phyloP scores from a whole-genome alignment of 2,888 invertebrate genomes.

The Aphidoletes aphidimyza region DNA sequence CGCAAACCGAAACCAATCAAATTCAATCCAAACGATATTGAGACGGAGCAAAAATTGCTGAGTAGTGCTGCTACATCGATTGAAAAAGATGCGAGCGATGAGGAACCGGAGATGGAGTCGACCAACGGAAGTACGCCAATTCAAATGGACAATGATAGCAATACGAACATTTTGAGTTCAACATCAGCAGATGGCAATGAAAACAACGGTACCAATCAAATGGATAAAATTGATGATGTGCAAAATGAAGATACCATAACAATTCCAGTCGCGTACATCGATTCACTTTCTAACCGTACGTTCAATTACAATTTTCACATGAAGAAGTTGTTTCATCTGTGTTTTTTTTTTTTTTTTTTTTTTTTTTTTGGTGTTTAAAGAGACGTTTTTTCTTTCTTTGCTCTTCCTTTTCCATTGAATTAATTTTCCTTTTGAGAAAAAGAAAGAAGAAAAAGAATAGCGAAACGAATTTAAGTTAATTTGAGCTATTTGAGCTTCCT shows the following conservation, averaged over 20 bases:
- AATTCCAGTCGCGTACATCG: not conserved
- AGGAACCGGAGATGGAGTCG: not conserved
- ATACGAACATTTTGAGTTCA: not conserved
- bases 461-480: not conserved
- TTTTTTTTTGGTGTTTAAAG: too few species aligned
- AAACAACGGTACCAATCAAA: not conserved
- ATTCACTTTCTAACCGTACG: not conserved
- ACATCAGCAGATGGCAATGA: not conserved
- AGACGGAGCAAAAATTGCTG: not conserved
- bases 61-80: not conserved
- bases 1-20: conserved; percentile 43
- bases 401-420: not conserved
- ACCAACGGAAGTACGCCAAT: not conserved
- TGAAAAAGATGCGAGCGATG: not conserved
- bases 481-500: not conserved
- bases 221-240: not conserved
- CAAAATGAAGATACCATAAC: not conserved
- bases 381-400: not conserved
- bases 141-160: not conserved
- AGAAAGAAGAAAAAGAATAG: not conserved
- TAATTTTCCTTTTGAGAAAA: not conserved
- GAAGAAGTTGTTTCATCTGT: not conserved
- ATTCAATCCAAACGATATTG: conserved; percentile 1
- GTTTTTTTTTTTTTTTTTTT: not conserved
- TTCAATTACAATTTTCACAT: not conserved